Percentiles rank a stretch among this genome's conserved stretches.
phyloP scores from a whole-genome alignment of 2,888 invertebrate species.

The Esperia sulphurella region DNA sequence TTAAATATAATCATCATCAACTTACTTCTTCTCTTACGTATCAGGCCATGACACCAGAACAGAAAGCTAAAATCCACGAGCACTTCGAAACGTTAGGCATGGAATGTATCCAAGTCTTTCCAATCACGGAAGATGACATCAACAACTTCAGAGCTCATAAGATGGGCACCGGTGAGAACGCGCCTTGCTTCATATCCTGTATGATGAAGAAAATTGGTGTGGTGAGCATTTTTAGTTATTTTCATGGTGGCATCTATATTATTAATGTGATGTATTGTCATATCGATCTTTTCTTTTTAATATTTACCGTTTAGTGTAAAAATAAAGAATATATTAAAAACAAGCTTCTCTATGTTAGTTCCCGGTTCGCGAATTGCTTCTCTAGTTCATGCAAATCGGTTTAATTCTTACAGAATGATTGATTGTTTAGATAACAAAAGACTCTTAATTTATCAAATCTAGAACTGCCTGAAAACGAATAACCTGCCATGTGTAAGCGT shows the following conservation, averaged over 20 bases:
- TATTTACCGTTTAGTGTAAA: too few relatives aligned
- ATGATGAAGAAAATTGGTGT: constrained; percentile 51
- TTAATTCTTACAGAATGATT: too few relatives aligned
- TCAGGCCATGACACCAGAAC: constrained; percentile 59
- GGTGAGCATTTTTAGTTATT: constrained; percentile 38
- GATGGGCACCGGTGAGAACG: constrained; percentile 44
- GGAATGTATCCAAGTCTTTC: constrained; percentile 43
- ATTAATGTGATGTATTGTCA: not conserved
- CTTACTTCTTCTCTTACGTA: constrained; percentile 4
- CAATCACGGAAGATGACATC: constrained; percentile 48
- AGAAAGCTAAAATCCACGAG: constrained; percentile 44
- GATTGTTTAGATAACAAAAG: too few relatives aligned
- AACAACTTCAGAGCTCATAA: constrained; percentile 34
- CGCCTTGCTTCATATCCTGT: constrained; percentile 61
- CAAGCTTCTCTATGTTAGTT: too few relatives aligned
- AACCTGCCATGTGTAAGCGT: too few relatives aligned
- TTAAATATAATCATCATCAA: too few relatives aligned
- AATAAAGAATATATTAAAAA: too few relatives aligned
- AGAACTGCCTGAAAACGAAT: too few relatives aligned
- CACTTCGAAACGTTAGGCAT: constrained; percentile 49
- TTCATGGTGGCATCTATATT: not conserved
- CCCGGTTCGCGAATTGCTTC: too few relatives aligned
- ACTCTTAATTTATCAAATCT: too few relatives aligned
- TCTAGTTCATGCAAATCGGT: too few relatives aligned
- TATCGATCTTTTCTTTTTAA: not conserved